Evolutionary conservation across 2,113 vertebrate genomes (phyloP), one percentile per base, ranked within the genome.

Genomic region (Scomber colias): DNA sequence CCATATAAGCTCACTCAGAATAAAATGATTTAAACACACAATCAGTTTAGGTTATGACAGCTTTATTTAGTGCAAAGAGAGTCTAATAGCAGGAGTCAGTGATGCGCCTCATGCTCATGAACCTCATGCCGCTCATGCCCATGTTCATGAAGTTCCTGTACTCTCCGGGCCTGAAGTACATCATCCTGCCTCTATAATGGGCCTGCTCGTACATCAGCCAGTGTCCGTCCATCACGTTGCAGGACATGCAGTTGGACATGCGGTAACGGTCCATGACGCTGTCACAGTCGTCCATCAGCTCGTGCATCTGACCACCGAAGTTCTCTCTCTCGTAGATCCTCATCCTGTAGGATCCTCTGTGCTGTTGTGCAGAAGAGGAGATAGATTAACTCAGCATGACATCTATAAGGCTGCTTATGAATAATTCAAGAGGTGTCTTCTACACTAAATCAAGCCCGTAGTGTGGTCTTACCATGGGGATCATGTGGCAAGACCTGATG

Each of bases 191-290:
- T 71, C 90, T 92, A 89, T 79, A 40, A 7, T 40, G 35, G 35
- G 35, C 7, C 35, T 40, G 35, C 35, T 40, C 35, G 35, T 9
- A 40, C 87, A 95, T 90, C 75, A 93, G 89, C 95, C 95, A 95
- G 88, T 95, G 93, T 56, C 95, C 95, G 0, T 95, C 94, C 92
- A 94, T 94, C 84, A 95, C 94, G 62, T 94, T 90, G 89, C 93
- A 94, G 87, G 95, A 95, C 90, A 92, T 89, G 82, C 93, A 94
- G 84, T 95, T 93, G 75, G 83, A 84, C 92, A 95, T 90, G 74
- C 82, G 89, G 91, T 81, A 94, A 21, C 92, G 91, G 15, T 94
- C 93, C 92, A 84, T 89, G 76, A 93, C 72, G 79, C 78, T 90
- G 45, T 94, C 91, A 6, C 95, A 95, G 87, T 95, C 94, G 1